phyloP scores from a whole-genome alignment of 2,797 vertebrate species.

The Myotis vivesi region DNA sequence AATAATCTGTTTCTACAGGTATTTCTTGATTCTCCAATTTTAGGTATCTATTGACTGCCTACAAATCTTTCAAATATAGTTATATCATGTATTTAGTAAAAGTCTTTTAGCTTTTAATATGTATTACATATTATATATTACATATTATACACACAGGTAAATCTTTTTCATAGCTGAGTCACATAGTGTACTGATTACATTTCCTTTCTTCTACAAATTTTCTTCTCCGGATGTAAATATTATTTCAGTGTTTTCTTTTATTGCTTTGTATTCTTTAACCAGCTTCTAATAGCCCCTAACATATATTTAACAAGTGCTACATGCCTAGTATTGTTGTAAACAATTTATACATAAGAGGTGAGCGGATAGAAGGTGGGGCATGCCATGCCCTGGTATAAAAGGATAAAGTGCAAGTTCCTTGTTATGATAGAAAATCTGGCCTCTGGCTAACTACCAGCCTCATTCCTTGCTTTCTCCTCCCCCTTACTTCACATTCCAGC shows the following conservation, averaged over 20 bases:
- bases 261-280: not conserved
- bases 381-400: not conserved
- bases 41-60: not conserved
- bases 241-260: not conserved
- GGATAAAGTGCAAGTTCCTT: not conserved
- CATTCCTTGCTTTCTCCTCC: not conserved
- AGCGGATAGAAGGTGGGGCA: not conserved
- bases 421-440: not conserved
- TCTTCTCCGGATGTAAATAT: not conserved
- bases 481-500: not conserved
- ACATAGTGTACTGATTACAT: not conserved
- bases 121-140: not conserved
- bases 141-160: not conserved
- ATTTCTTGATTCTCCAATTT: constrained; percentile 23
- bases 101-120: not conserved
- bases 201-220: constrained; percentile 6
- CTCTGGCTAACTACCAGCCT: accelerated
- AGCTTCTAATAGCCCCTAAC: not conserved
- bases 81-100: not conserved
- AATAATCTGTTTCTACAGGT: not conserved
- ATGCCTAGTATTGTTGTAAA: not conserved
- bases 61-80: constrained; percentile 3
- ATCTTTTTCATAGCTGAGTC: not conserved
- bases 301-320: not conserved
- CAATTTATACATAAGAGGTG: not conserved